Conservation (phyloP, 1,140 invertebrate species). For the Formica selysi region DNA sequence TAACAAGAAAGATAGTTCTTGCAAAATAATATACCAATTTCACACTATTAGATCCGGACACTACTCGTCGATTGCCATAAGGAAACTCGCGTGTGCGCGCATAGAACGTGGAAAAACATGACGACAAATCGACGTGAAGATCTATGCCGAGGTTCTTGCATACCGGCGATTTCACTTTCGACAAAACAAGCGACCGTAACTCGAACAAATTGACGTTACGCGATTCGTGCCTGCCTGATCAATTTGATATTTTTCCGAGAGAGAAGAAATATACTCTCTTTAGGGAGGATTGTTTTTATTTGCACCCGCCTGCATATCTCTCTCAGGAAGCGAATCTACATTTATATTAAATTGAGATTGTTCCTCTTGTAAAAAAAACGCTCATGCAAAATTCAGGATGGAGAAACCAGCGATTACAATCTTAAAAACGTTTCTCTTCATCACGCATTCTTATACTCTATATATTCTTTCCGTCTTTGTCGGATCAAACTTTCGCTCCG, state of each 20-base stretch:
- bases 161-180: slow-evolving; percentile 72
- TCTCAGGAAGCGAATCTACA: neutral
- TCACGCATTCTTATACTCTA: slow-evolving; percentile 10
- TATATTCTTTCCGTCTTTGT: slow-evolving; percentile 1
- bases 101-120: slow-evolving; percentile 33
- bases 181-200: slow-evolving; percentile 69
- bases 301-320: neutral
- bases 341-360: slow-evolving; percentile 21
- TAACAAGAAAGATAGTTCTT: neutral
- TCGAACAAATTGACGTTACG: slow-evolving; percentile 72
- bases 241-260: slow-evolving; percentile 50
- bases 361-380: neutral
- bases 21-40: slow-evolving; percentile 22
- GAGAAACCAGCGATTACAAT: slow-evolving; percentile 41
- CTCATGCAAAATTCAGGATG: neutral
- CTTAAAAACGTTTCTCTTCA: slow-evolving; percentile 27
- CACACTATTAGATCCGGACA: neutral
- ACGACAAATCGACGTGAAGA: slow-evolving; percentile 63
- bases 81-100: slow-evolving; percentile 16
- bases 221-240: slow-evolving; percentile 66
- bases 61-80: neutral
- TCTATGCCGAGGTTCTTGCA: slow-evolving; percentile 64
- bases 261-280: neutral
- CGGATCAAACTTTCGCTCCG: slow-evolving; percentile 50
- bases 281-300: neutral